A percentile compares a stretch with the other conserved stretches of the same genome.
These are phyloP conservation scores for Psammodynastes pulverulentus DNA, from an alignment of 2,113 vertebrate species.

Conservation along the genomic window DNA sequence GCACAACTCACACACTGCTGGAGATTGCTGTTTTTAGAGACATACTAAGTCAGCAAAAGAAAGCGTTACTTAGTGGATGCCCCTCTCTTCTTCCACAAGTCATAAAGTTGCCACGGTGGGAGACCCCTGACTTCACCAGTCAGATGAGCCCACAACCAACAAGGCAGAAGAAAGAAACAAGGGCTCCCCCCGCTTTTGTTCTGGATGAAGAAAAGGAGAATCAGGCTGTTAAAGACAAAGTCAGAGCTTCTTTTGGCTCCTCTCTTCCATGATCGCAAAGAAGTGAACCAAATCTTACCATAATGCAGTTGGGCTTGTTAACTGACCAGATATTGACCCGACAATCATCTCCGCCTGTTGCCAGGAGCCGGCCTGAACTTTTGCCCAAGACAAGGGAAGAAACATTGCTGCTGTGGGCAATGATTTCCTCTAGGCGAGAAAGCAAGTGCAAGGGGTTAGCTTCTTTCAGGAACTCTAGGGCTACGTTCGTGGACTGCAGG, in stretches of 20 bases:
- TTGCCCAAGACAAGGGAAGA: slow-evolving; percentile 88
- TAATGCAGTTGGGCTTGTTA: slow-evolving; percentile 96
- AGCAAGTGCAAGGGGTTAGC: background rate
- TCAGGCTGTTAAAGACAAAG: background rate
- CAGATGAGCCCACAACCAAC: background rate
- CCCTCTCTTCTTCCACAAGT: background rate
- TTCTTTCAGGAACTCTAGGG: background rate
- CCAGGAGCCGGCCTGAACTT: slow-evolving; percentile 86
- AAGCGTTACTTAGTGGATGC: background rate
- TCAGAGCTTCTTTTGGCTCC: background rate
- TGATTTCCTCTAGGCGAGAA: slow-evolving; percentile 82
- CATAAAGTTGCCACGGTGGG: too few relatives aligned
- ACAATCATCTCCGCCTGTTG: slow-evolving; percentile 92
- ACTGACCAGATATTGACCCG: slow-evolving; percentile 94
- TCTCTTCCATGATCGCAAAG: accelerated
- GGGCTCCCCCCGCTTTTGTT: background rate
- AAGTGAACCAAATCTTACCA: slow-evolving; percentile 76
- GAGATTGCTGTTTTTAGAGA: background rate
- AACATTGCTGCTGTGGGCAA: slow-evolving; percentile 87
- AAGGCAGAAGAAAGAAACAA: too few relatives aligned
- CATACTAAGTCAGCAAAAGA: background rate
- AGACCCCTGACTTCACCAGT: too few relatives aligned
- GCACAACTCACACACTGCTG: background rate
- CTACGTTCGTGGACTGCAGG: background rate
- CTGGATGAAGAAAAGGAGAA: background rate